phyloP scores from a whole-genome alignment of 2,888 invertebrate species.

The Sabellastarte sp. region DNA sequence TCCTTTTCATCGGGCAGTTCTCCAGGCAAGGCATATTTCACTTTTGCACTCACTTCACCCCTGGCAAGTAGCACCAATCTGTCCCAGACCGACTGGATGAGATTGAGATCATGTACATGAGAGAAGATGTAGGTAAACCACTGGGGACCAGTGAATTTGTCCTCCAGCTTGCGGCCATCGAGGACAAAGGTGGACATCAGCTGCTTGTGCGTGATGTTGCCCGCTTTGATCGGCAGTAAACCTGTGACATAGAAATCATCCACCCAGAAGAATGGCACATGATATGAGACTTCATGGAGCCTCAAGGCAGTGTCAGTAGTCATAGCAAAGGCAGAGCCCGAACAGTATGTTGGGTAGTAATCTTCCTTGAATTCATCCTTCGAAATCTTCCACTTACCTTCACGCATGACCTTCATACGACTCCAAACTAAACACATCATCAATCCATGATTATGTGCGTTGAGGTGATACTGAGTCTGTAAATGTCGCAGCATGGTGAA shows the following conservation, averaged over 20 bases:
- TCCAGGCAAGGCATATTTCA: conserved; percentile 25
- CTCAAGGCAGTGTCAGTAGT: conserved; percentile 67
- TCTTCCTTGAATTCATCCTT: conserved; percentile 55
- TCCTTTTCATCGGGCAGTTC: conserved; percentile 8
- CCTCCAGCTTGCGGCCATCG: conserved; percentile 41
- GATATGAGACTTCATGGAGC: conserved; percentile 67
- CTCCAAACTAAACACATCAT: conserved; percentile 58
- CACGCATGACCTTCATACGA: conserved; percentile 57
- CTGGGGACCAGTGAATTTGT: conserved; percentile 45
- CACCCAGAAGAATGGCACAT: conserved; percentile 69
- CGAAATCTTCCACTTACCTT: conserved; percentile 61
- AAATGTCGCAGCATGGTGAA: conserved; percentile 55
- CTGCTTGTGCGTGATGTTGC: conserved; percentile 40
- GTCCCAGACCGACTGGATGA: conserved; percentile 47
- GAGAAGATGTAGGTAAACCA: conserved; percentile 45
- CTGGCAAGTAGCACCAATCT: conserved; percentile 26
- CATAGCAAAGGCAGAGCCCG: conserved; percentile 63
- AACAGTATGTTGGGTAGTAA: conserved; percentile 61
- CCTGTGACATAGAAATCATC: conserved; percentile 88
- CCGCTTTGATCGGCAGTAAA: conserved; percentile 62
- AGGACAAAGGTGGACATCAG: conserved; percentile 52
- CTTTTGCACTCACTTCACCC: conserved; percentile 13
- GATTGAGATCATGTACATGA: conserved; percentile 47
- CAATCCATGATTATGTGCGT: conserved; percentile 15
- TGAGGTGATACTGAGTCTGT: conserved; percentile 12